Base-by-base conservation (phyloP, 2,888 invertebrate species). In the Cheilosia scutellata region DNA sequence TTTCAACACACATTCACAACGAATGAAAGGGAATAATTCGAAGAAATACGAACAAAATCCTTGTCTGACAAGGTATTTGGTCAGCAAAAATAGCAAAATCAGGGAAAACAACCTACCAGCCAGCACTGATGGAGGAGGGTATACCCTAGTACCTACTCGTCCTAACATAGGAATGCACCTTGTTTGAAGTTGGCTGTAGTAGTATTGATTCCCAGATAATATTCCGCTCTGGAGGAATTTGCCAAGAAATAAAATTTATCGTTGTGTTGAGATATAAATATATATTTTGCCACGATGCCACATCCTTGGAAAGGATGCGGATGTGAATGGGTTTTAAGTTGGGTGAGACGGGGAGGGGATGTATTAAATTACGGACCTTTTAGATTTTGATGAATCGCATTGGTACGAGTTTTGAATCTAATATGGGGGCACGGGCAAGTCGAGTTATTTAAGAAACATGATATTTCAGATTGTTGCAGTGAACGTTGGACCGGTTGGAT, bases 341-440 rank as follows among this genome's bases (percentile, higher is more conserved):
- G 31, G 51, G 7, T 5, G 20, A 16, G 37, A n/a, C 16, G 9
- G 44, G 13, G 51, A 27, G 25, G 25, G 16, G 37, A 63, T 55
- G 53, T 80, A 80, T 86, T 80, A 80, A 80, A 86, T 86, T 86
- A 76, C 80, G 71, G 44, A 86, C 71, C 75, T 80, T 86, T 86
- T 87, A 77, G 86, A 76, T 77, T 87, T 82, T 87, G 86, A 82
- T 87, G 86, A 87, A 87, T 87, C 72, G 77, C 82, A 87, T 77
- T 72, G 82, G 55, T 74, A 82, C 86, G 86, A 70, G 77, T 53
- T 57, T 77, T 66, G 82, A 87, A 87, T 87, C 72, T 72, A 80
- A 86, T 76, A 65, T 55, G 63, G 11, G 42, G 63, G 13, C 20
- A 20, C 20, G 20, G 20, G 20, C 20, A 20, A 29, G 25, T 9